Conservation (phyloP, 2,113 vertebrate species). For the Parus major region DNA sequence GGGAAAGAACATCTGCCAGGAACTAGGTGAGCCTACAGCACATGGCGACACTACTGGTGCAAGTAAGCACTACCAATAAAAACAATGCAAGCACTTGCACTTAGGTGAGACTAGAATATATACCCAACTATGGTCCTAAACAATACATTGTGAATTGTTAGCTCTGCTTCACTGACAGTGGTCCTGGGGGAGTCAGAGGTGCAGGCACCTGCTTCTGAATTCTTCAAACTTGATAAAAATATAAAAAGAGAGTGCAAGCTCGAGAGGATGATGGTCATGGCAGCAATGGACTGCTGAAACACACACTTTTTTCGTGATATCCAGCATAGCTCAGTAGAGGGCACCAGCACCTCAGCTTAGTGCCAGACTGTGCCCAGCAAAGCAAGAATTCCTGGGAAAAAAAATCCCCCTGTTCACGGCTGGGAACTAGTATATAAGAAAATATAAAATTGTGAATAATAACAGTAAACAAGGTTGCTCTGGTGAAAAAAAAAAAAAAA, state of each 20-base stretch:
- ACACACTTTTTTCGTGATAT: fast-evolving
- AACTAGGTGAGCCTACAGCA: fast-evolving
- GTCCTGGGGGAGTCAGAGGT: not conserved
- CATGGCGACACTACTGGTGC: not conserved
- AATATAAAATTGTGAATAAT: not conserved
- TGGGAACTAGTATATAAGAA: not conserved
- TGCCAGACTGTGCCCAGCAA: not conserved
- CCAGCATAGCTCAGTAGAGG: slow-evolving; percentile 34
- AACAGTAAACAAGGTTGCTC: not conserved
- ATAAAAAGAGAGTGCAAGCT: not conserved
- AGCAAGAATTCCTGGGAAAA: not conserved
- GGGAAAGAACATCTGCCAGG: not conserved
- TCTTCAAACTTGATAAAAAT: not conserved
- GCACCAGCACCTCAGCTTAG: slow-evolving; percentile 25
- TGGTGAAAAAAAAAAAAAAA: not conserved
- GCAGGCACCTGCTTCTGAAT: not conserved
- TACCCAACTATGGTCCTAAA: not conserved
- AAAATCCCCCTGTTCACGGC: not conserved
- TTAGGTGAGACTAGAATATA: not conserved
- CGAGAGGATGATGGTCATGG: not conserved
- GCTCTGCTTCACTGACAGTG: not conserved
- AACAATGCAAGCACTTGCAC: not conserved
- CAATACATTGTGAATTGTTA: not conserved
- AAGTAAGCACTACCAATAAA: not conserved
- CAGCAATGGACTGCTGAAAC: not conserved